A percentile compares a stretch with the other conserved stretches of the same genome.
Conservation (phyloP, 2,797 vertebrate species). For the Euthynnus affinis region DNA sequence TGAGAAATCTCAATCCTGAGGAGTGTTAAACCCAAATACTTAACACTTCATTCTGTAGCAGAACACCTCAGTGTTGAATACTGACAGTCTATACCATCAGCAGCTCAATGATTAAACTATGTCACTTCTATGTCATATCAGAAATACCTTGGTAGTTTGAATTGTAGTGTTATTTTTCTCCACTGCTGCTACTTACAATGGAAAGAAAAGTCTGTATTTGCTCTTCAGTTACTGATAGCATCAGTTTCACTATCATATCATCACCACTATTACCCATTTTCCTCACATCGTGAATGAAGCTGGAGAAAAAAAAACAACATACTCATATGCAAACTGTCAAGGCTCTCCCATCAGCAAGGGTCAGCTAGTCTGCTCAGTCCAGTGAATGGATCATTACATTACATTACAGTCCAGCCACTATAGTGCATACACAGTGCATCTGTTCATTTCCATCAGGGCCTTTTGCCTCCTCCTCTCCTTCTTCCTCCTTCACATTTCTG, state of each 20-base stretch:
- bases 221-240: not conserved
- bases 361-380: constrained; percentile 9
- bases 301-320: constrained; percentile 29
- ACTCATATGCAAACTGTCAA: constrained; percentile 34
- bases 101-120: constrained; percentile 13
- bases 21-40: constrained; percentile 21
- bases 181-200: constrained; percentile 4
- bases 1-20: constrained; percentile 24
- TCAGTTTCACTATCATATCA: not conserved
- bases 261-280: not conserved
- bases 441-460: constrained; percentile 47
- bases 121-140: not conserved
- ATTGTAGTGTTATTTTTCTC: constrained; percentile 7
- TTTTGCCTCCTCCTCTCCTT: constrained; percentile 1
- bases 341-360: constrained; percentile 5
- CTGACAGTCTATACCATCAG: not conserved
- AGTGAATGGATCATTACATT: constrained; percentile 32
- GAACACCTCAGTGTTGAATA: constrained; percentile 28
- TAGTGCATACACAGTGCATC: constrained; percentile 74
- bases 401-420: constrained; percentile 61
- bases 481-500: constrained; percentile 9
- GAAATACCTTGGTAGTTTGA: constrained; percentile 34
- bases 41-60: constrained; percentile 11
- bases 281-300: not conserved
- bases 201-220: not conserved